phyloP scores from a whole-genome alignment of 1,140 invertebrate genomes.

The Drosophila lacertosa region DNA sequence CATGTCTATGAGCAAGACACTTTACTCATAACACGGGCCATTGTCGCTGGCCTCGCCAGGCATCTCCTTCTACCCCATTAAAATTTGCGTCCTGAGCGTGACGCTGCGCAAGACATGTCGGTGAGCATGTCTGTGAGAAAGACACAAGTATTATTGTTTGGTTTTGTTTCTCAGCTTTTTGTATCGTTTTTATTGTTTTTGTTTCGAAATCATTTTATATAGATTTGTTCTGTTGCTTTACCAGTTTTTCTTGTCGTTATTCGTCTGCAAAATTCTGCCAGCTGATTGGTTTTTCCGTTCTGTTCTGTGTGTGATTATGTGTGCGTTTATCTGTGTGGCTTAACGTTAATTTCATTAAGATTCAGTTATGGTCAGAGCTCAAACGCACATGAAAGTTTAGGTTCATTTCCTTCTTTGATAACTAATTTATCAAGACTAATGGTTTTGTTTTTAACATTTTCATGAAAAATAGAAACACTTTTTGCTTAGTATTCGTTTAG shows the following conservation, averaged over 20 bases:
- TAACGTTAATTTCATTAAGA: constrained; percentile 21
- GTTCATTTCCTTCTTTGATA: constrained; percentile 21
- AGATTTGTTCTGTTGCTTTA: constrained; percentile 2
- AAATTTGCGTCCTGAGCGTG: neutral
- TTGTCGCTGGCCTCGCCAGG: too few species aligned
- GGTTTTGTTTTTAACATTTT: constrained; percentile 45
- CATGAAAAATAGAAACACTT: constrained; percentile 74
- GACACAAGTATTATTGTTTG: constrained; percentile 7
- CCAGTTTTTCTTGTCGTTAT: neutral
- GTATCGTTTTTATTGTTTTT: constrained; percentile 29
- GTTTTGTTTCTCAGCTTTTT: constrained; percentile 16
- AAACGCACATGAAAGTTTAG: neutral
- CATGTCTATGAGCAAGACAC: constrained; percentile 1
- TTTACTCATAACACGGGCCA: too few species aligned
- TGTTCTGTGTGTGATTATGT: constrained; percentile 15
- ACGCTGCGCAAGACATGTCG: neutral
- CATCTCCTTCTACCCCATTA: too few species aligned
- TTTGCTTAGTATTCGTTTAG: constrained; percentile 16
- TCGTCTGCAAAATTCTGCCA: constrained; percentile 10
- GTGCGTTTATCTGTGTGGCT: constrained; percentile 4
- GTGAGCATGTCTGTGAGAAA: neutral
- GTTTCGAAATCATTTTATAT: constrained; percentile 39
- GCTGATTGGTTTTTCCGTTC: constrained; percentile 2
- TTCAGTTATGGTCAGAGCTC: constrained; percentile 21
- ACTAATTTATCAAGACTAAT: constrained; percentile 33